phyloP scores from a whole-genome alignment of 2,113 vertebrate species.

The Erythrolamprus reginae region DNA sequence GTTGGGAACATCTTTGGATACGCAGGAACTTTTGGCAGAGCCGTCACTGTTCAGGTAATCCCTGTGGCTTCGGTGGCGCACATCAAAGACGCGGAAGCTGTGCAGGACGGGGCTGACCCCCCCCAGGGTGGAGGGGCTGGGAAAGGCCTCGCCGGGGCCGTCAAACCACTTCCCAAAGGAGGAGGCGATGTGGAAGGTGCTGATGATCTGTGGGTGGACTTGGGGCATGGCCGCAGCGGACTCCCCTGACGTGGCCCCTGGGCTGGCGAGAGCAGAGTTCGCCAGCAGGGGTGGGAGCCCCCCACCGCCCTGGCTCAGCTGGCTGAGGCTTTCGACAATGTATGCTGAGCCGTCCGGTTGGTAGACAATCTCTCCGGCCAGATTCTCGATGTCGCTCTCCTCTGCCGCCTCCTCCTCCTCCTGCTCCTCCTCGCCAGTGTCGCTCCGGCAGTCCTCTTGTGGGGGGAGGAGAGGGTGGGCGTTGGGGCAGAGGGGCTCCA shows the following conservation, averaged over 20 bases:
- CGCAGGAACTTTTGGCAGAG: conserved; percentile 99
- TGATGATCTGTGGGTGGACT: conserved; percentile 98
- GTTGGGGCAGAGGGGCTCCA: conserved; percentile 76
- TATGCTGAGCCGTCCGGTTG: conserved; percentile 98
- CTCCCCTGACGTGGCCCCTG: conserved; percentile 81
- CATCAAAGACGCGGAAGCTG: conserved; percentile 99
- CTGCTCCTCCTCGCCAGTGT: conserved; percentile 79
- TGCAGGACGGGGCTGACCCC: conserved; percentile 99
- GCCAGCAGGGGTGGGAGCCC: conserved; percentile 77
- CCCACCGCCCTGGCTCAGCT: conserved; percentile 91
- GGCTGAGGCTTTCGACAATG: conserved; percentile 96
- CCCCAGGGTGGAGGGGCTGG: conserved; percentile 98
- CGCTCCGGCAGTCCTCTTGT: conserved; percentile 82
- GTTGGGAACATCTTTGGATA: conserved; percentile 99
- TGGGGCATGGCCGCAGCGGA: conserved; percentile 74
- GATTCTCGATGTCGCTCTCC: conserved; percentile 97
- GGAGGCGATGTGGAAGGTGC: conserved; percentile 99
- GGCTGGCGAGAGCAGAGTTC: conserved; percentile 78
- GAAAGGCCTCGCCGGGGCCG: conserved; percentile 93
- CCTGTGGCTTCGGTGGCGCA: conserved; percentile 99
- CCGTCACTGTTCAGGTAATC: conserved; percentile 99
- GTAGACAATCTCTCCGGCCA: conserved; percentile 99
- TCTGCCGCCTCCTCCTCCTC: conserved; percentile 73
- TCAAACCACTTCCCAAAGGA: conserved; percentile 99
- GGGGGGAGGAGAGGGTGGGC: conserved; percentile 56